Base-by-base conservation (phyloP, 92 coral and sea anemone genomes). In the Metridium senile region DNA sequence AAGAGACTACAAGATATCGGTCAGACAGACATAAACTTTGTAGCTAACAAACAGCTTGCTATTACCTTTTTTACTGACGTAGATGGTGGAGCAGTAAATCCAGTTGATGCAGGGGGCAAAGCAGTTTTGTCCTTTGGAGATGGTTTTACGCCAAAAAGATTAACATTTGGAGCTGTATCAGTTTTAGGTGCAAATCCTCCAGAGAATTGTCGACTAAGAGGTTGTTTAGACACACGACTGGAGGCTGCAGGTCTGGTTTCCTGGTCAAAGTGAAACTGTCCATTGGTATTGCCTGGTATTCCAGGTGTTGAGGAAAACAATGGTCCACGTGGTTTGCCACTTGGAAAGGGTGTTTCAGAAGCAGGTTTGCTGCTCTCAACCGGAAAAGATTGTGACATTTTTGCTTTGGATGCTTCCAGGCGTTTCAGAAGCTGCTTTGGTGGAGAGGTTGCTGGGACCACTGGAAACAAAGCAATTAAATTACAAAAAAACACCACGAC, bases 251-350 rank as follows among this genome's bases (percentile, higher is more conserved):
- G 11, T 33, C 22, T 22, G 10, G 65, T 11, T 16, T 2, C 65
- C 22, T 26, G 28, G 2, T 54, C 61, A 54, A 16, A 54, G 13
- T 16, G 13, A 21, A 54, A 54, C 61, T 54, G 21, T 54, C 17
- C 4, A 4, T 16, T 21, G 17, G 3, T 16, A 54, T 16, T 21
- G 25, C 25, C 25, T 1, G 61, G 61, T 54, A 54, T 21, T 16
- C 73, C 79, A 21, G 88, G 85, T 27, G 92, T 80, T 9, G 93
- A 84, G 28, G 89, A 83, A 63, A 62, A 72, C 54, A 81, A 76
- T 10, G 85, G 82, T 30, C 13, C 31, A 27, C 71, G 52, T 35
- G 78, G 62, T 45, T 59, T 85, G 62, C 34, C 68, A 18, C 53
- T 75, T n/a, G n/a, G n/a, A 58, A 31, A 31, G 1, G 89, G 89